Conservation (phyloP, 2,888 invertebrate genomes). For the Pammene fasciana region DNA sequence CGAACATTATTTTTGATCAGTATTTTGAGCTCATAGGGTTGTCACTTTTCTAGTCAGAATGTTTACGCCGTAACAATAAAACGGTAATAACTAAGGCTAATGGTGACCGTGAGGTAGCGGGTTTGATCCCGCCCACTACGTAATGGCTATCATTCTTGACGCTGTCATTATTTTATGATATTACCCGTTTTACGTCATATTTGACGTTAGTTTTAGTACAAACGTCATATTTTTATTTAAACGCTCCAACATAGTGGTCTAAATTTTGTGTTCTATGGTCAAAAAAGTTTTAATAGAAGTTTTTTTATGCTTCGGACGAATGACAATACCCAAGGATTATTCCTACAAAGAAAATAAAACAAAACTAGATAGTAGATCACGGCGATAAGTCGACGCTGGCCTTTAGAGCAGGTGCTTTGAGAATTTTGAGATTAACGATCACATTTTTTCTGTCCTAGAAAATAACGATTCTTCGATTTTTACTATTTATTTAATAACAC, state of each 20-base stretch:
- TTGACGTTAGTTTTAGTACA: background rate
- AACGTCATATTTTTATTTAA: background rate
- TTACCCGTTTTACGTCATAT: slow-evolving; percentile 46
- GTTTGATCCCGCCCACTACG: slow-evolving; percentile 57
- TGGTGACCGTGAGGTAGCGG: slow-evolving; percentile 48
- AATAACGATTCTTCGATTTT: slow-evolving; percentile 34
- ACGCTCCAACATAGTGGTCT: slow-evolving; percentile 18
- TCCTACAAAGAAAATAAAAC: slow-evolving; percentile 40
- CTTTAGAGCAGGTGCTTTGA: slow-evolving; percentile 36
- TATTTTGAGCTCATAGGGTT: background rate
- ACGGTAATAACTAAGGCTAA: slow-evolving; percentile 49
- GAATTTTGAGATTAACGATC: slow-evolving; percentile 38
- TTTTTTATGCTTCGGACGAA: slow-evolving; percentile 1
- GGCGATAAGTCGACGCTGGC: slow-evolving; percentile 29
- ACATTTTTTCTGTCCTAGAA: slow-evolving; percentile 38
- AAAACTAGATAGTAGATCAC: slow-evolving; percentile 48
- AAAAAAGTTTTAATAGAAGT: slow-evolving; percentile 20
- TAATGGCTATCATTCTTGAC: slow-evolving; percentile 56
- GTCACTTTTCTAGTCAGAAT: slow-evolving; percentile 2
- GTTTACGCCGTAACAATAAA: slow-evolving; percentile 19
- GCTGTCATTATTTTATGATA: slow-evolving; percentile 52
- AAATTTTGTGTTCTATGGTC: background rate
- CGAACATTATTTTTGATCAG: slow-evolving; percentile 12
- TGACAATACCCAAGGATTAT: slow-evolving; percentile 36
- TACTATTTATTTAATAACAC: slow-evolving; percentile 31